Base-by-base conservation (phyloP, 2,797 vertebrate genomes). In the Chrysolophus pictus region DNA sequence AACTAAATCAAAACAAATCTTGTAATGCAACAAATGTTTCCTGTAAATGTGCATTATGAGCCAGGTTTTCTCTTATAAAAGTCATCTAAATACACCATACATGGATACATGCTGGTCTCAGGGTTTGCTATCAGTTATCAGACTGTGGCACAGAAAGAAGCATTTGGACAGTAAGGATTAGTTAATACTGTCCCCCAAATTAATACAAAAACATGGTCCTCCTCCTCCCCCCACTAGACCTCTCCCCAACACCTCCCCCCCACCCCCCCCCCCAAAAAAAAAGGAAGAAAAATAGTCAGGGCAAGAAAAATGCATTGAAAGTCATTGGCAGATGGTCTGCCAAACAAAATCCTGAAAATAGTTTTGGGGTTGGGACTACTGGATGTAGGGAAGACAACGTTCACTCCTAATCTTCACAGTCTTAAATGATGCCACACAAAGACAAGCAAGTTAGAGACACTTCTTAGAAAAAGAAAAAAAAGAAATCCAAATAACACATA, bases 1-100 rank as follows among this genome's bases (percentile, higher is more conserved):
- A 91, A 39, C 64, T 29, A 31, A 93, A 84, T 58, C 90, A 93
- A 81, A 94, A 91, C 64, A 88, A 90, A 88, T 64, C n/a, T 21
- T 71, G 23, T 68, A 47, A 84, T 44, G 44, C 21, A 88, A 44
- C 37, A 39, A 77, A 19, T 22, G 42, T 74, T 94, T 95, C 63
- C 70, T 69, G 80, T 84, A 87, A 94, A 72, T 93, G 42, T n/a
- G 60, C 11, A 63, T n/a, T 31, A 33, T 47, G 11, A 74, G 31
- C 35, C 44, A 67, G 28, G 10, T 47, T 82, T 5, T 68, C n/a
- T 72, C 59, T 49, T 63, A 37, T 15, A 70, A 63, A 47, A 8
- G 11, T 65, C 46, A 42, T 75, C 37, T 39, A 3, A 39, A 13
- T 14, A 18, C 28, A 29, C 2, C 67, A 26, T 0, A 0, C 11